These are phyloP conservation scores for Hydrophis major DNA, from an alignment of 2,797 vertebrate species.

Conservation along the genomic window DNA sequence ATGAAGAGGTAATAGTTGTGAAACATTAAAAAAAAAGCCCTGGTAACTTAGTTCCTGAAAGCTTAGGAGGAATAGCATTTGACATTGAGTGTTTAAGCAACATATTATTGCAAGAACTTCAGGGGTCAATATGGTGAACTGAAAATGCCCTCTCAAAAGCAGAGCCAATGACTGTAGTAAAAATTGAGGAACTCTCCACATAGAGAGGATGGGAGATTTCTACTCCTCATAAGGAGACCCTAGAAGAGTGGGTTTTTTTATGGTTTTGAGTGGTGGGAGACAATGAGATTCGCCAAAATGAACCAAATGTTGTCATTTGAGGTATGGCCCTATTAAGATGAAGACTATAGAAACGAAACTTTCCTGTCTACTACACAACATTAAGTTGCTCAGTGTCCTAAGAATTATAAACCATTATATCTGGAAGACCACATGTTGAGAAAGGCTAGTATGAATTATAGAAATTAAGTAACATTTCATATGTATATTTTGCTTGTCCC, in stretches of 20 bases:
- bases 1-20: background rate
- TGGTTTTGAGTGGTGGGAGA: no score
- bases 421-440: background rate
- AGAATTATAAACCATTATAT: background rate
- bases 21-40: background rate
- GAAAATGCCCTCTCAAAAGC: background rate
- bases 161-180: background rate
- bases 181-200: background rate
- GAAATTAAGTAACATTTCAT: background rate
- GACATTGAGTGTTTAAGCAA: background rate
- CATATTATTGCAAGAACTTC: background rate
- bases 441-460: background rate
- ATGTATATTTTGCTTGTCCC: background rate
- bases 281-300: background rate
- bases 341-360: background rate
- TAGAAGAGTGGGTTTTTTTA: background rate
- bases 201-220: background rate
- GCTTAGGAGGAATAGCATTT: background rate
- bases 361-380: background rate
- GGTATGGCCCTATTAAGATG: background rate
- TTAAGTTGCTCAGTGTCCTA: background rate
- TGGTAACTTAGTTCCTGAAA: background rate
- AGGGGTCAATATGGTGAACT: background rate
- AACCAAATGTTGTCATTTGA: background rate
- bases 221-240: background rate